Percentiles rank a stretch among this genome's conserved stretches.
Evolutionary conservation across 2,888 invertebrate species (phyloP).

Genomic region (Drosophila anomalata): DNA sequence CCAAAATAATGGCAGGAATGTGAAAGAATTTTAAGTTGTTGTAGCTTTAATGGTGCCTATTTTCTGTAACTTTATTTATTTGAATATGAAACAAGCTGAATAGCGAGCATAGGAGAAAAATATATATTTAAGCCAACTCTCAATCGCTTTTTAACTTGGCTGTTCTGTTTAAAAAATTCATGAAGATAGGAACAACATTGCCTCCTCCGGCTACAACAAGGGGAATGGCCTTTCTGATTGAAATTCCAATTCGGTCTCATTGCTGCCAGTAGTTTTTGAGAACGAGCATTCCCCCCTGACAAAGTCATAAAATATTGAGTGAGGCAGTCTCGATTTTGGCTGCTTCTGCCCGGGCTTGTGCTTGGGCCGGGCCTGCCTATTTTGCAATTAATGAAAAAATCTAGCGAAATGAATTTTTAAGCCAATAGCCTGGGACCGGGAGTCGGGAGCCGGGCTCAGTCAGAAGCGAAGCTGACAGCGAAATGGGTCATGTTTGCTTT

Average conservation of each 20-base stretch:
- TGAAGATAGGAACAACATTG: slow-evolving; percentile 9
- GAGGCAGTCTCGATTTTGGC: slow-evolving; percentile 33
- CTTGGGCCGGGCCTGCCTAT: slow-evolving; percentile 47
- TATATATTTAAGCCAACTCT: too few relatives aligned
- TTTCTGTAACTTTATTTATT: not conserved
- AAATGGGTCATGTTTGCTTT: slow-evolving; percentile 82
- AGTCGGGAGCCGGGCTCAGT: not conserved
- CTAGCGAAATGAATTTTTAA: slow-evolving; percentile 67
- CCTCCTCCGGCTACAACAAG: slow-evolving; percentile 3
- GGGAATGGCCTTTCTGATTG: slow-evolving; percentile 41
- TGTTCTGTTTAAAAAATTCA: slow-evolving; percentile 8
- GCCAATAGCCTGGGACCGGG: slow-evolving; percentile 47
- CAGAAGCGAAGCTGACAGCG: not conserved
- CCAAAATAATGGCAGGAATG: slow-evolving; percentile 33
- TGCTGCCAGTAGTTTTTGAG: slow-evolving; percentile 13
- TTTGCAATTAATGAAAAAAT: slow-evolving; percentile 71
- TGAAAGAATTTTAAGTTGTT: not conserved
- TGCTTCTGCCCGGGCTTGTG: not conserved
- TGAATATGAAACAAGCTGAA: not conserved
- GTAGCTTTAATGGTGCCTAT: not conserved
- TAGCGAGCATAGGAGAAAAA: not conserved
- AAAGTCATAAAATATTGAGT: slow-evolving; percentile 65
- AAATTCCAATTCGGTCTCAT: slow-evolving; percentile 18
- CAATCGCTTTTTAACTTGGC: not conserved
- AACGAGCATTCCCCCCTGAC: slow-evolving; percentile 15